Base-by-base conservation (phyloP, 92 coral and sea anemone genomes). In the Actinostola sp. region DNA sequence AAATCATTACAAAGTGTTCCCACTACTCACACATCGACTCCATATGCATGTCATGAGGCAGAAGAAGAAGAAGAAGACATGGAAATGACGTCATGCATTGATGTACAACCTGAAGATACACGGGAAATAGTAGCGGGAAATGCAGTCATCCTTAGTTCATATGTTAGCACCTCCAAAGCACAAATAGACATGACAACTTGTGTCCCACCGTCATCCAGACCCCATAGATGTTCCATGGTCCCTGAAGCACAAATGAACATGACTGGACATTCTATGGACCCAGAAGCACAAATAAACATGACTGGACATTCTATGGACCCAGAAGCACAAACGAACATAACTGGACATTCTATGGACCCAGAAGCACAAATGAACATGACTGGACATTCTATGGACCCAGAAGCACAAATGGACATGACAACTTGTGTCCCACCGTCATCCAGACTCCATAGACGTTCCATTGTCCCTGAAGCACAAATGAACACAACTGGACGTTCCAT, bases 11-110 rank as follows among this genome's bases (percentile, higher is more conserved):
- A 36, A 36, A 11, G 42, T 36, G 11, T 36, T 11, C 4, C 42
- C 11, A 11, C 42, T 4, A 11, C 42, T 36, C 42, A 36, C 4
- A 11, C 39, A 1, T 57, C 39, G 13, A 30, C 11, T 12, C 63
- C 59, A 19, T 16, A 25, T 53, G 27, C 36, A 2, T 57, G 36
- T n/a, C 6, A 57, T 8, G 31, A 36, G 11, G 42, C 11, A 11
- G 42, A 57, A 27, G 63, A 51, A 50, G 61, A 54, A 50, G 74
- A 68, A 12, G 74, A 68, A 19, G 57, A 49, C 24, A 68, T 68
- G 74, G 74, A 68, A 20, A 68, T 68, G 63, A 57, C 63, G 1
- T 27, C 63, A 57, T 57, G 63, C 27, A 27, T 57, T 3, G 63
- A 57, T 27, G 63, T 53, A 53, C 60, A 28, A 20, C 60, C 25